Base-by-base conservation (phyloP, 2,113 vertebrate genomes). In the Notechis scutatus region DNA sequence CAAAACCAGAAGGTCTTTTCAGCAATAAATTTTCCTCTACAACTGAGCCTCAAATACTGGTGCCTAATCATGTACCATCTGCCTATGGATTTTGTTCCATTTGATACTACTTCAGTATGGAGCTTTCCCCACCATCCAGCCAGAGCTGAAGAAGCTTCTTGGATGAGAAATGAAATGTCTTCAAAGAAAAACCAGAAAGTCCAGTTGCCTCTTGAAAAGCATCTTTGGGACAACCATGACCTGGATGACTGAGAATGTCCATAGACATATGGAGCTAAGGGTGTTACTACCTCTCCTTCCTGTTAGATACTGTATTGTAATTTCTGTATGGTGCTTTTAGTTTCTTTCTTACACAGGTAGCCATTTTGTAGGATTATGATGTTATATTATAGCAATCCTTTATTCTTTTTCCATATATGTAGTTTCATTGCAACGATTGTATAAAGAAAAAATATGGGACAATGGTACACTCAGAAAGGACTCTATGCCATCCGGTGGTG, bases 81-180 rank as follows among this genome's bases (percentile, higher is more conserved):
- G 0, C 0, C 42, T 0, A 39, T 23, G 85, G 4, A 1, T 0
- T 1, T 4, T 0, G 0, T 15, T 45, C 45, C 74, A 39, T 4
- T 81, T 81, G 15, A 9, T 81, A 81, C 69, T 39, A 21, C 69
- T 81, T 81, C 34, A 81, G 6, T 39, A 39, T 81, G 34, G 74
- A 39, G 47, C 23, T 52, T 11, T 61, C 59, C 24, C 59, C 9
- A 61, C 24, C 59, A 26, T 61, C 57, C 57, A 61, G 24, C 8
- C 24, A 61, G 23, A 61, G 23, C 8, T 61, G 24, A 61, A 61
- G 57, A 61, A 61, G 57, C 57, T 26, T 61, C 24, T 61, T 61
- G 24, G 57, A 26, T 26, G 57, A 61, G 57, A 61, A 61, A 23
- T 8, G 8, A 61, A 61, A 61, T 0, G 8, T 61, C 57, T 61